These are phyloP conservation scores for Apogon talboti DNA, from an alignment of 2,797 vertebrate species.

Conservation along the genomic window DNA sequence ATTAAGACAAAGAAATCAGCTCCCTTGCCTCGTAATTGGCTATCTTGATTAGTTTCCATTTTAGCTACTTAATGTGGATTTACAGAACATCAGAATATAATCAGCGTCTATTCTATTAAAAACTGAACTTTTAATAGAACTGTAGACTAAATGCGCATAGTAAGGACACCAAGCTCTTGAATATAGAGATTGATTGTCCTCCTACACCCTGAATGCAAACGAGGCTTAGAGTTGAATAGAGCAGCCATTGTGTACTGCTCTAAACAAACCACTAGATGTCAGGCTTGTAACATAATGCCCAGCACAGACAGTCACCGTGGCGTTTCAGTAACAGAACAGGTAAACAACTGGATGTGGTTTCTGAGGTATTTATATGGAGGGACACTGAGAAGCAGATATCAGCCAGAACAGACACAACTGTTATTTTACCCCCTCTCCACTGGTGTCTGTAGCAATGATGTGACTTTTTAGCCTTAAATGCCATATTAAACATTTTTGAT, in stretches of 20 bases:
- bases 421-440: neutral
- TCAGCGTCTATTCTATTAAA: neutral
- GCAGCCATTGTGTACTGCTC: slow-evolving; percentile 41
- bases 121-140: neutral
- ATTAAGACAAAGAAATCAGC: slow-evolving; percentile 45
- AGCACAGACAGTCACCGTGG: neutral
- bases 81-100: slow-evolving; percentile 1
- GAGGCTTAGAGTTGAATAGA: slow-evolving; percentile 6
- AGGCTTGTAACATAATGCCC: slow-evolving; percentile 40
- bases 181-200: neutral
- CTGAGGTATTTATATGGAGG: neutral
- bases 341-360: neutral
- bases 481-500: neutral
- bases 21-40: slow-evolving; percentile 13
- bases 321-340: neutral
- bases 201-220: slow-evolving; percentile 1
- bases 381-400: neutral
- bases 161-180: slow-evolving; percentile 8
- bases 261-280: slow-evolving; percentile 73
- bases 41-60: slow-evolving; percentile 28
- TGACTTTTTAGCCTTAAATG: slow-evolving; percentile 9
- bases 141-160: neutral
- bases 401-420: neutral
- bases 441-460: slow-evolving; percentile 9
- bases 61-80: slow-evolving; percentile 5